Evolutionary conservation across 2,797 vertebrate genomes (phyloP).

Genomic region (Parauchenoglanis punctatus): DNA sequence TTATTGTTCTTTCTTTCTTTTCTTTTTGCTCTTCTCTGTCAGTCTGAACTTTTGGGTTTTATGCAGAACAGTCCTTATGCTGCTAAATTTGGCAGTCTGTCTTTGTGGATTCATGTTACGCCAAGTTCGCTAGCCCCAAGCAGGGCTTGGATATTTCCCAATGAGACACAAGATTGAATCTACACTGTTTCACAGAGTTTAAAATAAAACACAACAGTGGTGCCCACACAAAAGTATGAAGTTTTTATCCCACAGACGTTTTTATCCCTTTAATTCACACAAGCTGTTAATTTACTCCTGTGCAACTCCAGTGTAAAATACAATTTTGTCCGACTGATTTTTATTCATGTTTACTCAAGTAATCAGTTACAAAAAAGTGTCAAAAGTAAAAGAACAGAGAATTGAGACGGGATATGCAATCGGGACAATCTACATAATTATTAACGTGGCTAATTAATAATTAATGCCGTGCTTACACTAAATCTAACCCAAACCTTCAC

Average conservation of each 20-base stretch:
- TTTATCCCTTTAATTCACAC: slow-evolving; percentile 18
- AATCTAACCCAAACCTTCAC: background rate
- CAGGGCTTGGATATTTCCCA: slow-evolving; percentile 59
- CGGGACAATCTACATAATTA: background rate
- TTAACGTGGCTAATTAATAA: background rate
- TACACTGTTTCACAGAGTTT: slow-evolving; percentile 57
- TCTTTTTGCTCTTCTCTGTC: slow-evolving; percentile 11
- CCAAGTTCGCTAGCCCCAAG: slow-evolving; percentile 59
- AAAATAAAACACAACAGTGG: slow-evolving; percentile 45
- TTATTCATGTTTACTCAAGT: background rate
- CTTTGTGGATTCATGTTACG: slow-evolving; percentile 66
- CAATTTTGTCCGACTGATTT: background rate
- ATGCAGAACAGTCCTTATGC: slow-evolving; percentile 36
- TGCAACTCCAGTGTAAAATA: background rate
- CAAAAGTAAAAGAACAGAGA: slow-evolving; percentile 13
- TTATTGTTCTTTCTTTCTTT: slow-evolving; percentile 21
- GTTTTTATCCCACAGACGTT: background rate
- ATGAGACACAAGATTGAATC: slow-evolving; percentile 59
- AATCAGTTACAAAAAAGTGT: slow-evolving; percentile 22
- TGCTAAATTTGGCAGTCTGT: slow-evolving; percentile 58
- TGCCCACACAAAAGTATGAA: slow-evolving; percentile 13
- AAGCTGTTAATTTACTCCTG: slow-evolving; percentile 27
- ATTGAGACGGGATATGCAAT: background rate
- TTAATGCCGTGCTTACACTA: background rate
- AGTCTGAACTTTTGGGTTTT: background rate